These are phyloP conservation scores for Cairina moschata DNA, from an alignment of 2,113 vertebrate genomes.

Conservation along the genomic window DNA sequence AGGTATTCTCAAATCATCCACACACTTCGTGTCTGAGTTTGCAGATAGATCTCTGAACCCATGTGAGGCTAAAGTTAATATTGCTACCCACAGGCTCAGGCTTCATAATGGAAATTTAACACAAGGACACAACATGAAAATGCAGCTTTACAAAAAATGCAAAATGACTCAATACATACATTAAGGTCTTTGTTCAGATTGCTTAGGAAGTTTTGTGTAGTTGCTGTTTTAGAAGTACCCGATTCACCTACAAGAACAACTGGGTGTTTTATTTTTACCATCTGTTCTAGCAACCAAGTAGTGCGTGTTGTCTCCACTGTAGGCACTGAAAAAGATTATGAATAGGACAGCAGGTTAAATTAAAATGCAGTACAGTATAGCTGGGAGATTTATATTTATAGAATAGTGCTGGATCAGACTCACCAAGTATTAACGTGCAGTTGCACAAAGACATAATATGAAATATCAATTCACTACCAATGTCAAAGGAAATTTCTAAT, in stretches of 20 bases:
- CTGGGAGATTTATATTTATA: neutral
- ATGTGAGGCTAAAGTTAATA: neutral
- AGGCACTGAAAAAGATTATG: slow-evolving; percentile 80
- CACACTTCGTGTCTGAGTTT: neutral
- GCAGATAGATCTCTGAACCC: neutral
- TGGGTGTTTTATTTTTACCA: slow-evolving; percentile 88
- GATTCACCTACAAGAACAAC: slow-evolving; percentile 94
- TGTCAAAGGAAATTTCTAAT: neutral
- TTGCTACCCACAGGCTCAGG: neutral
- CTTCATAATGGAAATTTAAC: neutral
- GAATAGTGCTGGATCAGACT: neutral
- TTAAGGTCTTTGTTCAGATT: slow-evolving; percentile 79
- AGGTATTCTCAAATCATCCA: neutral
- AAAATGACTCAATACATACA: slow-evolving; percentile 71
- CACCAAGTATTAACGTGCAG: neutral
- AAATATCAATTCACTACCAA: neutral
- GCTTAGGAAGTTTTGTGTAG: slow-evolving; percentile 90
- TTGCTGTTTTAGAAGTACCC: slow-evolving; percentile 96
- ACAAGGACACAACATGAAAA: neutral
- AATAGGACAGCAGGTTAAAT: neutral
- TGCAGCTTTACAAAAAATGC: neutral
- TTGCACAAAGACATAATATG: neutral
- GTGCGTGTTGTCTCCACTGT: slow-evolving; percentile 91
- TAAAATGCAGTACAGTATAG: neutral
- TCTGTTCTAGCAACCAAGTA: slow-evolving; percentile 90